A percentile compares a stretch with the other conserved stretches of the same genome.
Conservation (phyloP, 1,140 invertebrate species). For the Babylonia areolata region DNA sequence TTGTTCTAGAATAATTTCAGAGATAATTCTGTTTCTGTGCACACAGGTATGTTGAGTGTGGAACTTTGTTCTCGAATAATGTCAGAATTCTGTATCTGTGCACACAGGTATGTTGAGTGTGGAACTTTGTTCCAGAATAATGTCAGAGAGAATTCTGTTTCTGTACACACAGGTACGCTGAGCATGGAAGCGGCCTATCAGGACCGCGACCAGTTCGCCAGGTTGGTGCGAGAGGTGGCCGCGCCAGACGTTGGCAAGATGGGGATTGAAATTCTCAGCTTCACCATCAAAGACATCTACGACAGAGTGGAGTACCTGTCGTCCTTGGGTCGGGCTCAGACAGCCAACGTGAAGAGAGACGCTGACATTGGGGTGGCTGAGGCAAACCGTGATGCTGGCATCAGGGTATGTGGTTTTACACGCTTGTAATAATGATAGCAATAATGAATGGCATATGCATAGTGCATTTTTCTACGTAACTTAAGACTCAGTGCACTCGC, state of each 20-base stretch:
- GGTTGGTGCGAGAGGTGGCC: constrained; percentile 95
- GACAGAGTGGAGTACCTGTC: constrained; percentile 97
- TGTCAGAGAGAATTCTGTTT: too few relatives aligned
- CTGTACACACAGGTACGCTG: constrained; percentile 86
- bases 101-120: too few relatives aligned
- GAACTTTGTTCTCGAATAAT: too few relatives aligned
- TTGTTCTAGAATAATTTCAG: too few relatives aligned
- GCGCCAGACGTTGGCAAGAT: constrained; percentile 97
- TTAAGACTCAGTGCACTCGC: too few relatives aligned
- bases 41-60: too few relatives aligned
- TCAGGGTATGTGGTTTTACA: constrained; percentile 80
- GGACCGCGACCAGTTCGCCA: constrained; percentile 97
- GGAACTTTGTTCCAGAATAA: too few relatives aligned
- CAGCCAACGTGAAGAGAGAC: constrained; percentile 95
- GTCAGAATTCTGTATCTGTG: too few relatives aligned
- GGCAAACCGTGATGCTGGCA: constrained; percentile 96
- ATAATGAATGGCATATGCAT: too few relatives aligned
- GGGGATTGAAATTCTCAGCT: constrained; percentile 98
- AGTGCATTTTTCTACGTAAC: too few relatives aligned
- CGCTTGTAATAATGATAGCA: too few relatives aligned
- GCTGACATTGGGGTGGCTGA: constrained; percentile 97
- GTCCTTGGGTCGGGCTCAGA: constrained; percentile 95
- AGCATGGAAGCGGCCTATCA: constrained; percentile 98
- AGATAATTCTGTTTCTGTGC: too few relatives aligned
- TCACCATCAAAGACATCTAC: constrained; percentile 98